Percentiles rank a stretch among this genome's conserved stretches.
phyloP scores from a whole-genome alignment of 2,113 vertebrate species.

The Leptobrachium ailaonicum region DNA sequence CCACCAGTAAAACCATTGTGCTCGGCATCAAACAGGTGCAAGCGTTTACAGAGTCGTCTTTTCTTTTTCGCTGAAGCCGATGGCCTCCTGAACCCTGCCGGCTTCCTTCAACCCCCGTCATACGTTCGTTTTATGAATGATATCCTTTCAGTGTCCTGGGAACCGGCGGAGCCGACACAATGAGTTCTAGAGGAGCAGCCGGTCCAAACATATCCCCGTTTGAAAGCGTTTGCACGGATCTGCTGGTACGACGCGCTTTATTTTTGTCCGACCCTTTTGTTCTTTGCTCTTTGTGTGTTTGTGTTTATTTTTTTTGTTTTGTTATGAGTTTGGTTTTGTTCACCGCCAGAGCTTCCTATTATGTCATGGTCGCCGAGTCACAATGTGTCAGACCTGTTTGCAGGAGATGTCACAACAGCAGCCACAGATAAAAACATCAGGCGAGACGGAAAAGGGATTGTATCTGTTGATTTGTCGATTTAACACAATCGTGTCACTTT shows the following conservation, averaged over 20 bases:
- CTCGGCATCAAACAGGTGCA: conserved; percentile 71
- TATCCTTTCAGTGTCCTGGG: conserved; percentile 77
- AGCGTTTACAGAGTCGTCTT: conserved; percentile 70
- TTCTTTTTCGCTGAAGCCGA: conserved; percentile 63
- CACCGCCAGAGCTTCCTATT: too few species aligned
- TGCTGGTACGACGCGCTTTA: conserved; percentile 58
- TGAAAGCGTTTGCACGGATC: conserved; percentile 54
- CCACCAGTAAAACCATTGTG: conserved; percentile 69
- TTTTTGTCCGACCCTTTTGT: conserved; percentile 1
- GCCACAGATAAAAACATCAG: too few species aligned
- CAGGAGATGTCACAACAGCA: too few species aligned
- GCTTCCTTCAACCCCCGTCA: conserved; percentile 69
- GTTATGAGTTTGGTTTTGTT: too few species aligned
- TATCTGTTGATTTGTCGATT: too few species aligned
- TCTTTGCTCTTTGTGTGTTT: too few species aligned
- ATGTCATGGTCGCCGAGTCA: too few species aligned
- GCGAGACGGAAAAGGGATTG: too few species aligned
- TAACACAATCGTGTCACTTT: too few species aligned
- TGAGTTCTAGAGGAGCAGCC: conserved; percentile 57
- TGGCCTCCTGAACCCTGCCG: conserved; percentile 68
- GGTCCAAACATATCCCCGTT: conserved; percentile 58
- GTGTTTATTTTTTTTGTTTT: too few species aligned
- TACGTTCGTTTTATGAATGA: conserved; percentile 74
- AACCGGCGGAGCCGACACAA: conserved; percentile 63
- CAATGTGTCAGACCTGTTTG: too few species aligned